These are phyloP conservation scores for Centropyge bicolor DNA, from an alignment of 2,797 vertebrate genomes.

Conservation along the genomic window DNA sequence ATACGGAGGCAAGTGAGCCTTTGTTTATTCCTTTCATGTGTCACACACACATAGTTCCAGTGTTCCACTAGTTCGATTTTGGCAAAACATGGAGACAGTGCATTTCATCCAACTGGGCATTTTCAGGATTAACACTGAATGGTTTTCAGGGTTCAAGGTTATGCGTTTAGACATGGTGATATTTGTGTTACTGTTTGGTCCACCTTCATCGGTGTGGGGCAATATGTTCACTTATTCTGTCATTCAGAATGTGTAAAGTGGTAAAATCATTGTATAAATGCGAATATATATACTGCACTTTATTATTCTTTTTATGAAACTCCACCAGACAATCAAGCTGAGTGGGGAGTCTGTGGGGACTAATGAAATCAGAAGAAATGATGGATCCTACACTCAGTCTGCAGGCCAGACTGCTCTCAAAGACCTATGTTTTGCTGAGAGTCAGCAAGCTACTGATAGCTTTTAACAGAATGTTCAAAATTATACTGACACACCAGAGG, in stretches of 20 bases:
- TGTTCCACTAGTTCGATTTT: conserved; percentile 7
- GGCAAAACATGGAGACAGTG: neutral
- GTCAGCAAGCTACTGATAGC: conserved; percentile 9
- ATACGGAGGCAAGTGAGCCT: conserved; percentile 4
- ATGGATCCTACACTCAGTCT: conserved; percentile 5
- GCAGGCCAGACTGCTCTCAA: neutral
- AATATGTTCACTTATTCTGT: neutral
- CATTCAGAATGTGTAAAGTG: neutral
- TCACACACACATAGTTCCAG: neutral
- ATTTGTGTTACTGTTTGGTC: neutral
- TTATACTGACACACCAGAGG: neutral
- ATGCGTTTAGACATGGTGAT: neutral
- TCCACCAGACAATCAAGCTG: conserved; percentile 9
- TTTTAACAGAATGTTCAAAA: conserved; percentile 9
- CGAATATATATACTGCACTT: neutral
- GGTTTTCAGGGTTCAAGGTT: neutral
- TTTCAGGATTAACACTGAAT: neutral
- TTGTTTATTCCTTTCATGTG: conserved; percentile 29
- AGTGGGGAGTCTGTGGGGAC: neutral
- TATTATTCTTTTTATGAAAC: conserved; percentile 15
- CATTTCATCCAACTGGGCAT: neutral
- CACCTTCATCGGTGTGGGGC: neutral
- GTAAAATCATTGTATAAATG: neutral
- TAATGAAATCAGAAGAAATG: conserved; percentile 15
- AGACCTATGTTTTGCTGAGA: neutral